Base-by-base conservation (phyloP, 2,888 invertebrate species). In the Fabriciana adippe region DNA sequence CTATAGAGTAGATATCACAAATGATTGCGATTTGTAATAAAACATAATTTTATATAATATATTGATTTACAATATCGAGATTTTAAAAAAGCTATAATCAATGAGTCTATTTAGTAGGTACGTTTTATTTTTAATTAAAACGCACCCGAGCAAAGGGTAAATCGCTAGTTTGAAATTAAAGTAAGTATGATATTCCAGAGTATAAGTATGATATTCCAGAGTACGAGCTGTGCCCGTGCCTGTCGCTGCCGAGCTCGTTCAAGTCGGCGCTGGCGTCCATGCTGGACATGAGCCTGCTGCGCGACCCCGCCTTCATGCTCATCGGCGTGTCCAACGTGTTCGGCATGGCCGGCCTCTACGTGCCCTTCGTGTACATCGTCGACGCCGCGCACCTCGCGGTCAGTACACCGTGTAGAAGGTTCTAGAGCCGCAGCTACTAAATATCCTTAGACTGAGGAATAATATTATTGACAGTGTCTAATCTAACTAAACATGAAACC, bases 281-380 rank as follows among this genome's bases (percentile, higher is more conserved):
- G 98, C 91, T 98, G 93, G 98, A 99, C 89, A 94, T 98, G 78
- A 96, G 96, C 64, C 90, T 99, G 64, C 93, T 99, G 67, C 96
- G 95, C 74, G 96, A 99, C 91, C 97, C 97, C 3, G 97, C 97
- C 68, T 97, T 99, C 89, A 95, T 98, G 93, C 92, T 98, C 64
- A 97, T 99, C 80, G 97, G 97, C 70, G 94, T 99, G 64, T 98
- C 98, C 73, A 99, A 99, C 87, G 94, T 99, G 68, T 97, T 99
- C 85, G 99, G 99, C 78, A 99, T 99, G 97, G 97, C 99, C 64
- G 99, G 99, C 74, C 95, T 99, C 66, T 99, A 99, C 88, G 97
- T 99, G 75, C 99, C 99, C 51, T 99, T 98, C 87, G 97, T 98
- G 60, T 99, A 97, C 84, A 94, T 99, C 66, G 97, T 98, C 31